Evolutionary conservation across 1,140 invertebrate genomes (phyloP), one percentile per base, ranked within the genome.

Genomic region (Triops longicaudatus): DNA sequence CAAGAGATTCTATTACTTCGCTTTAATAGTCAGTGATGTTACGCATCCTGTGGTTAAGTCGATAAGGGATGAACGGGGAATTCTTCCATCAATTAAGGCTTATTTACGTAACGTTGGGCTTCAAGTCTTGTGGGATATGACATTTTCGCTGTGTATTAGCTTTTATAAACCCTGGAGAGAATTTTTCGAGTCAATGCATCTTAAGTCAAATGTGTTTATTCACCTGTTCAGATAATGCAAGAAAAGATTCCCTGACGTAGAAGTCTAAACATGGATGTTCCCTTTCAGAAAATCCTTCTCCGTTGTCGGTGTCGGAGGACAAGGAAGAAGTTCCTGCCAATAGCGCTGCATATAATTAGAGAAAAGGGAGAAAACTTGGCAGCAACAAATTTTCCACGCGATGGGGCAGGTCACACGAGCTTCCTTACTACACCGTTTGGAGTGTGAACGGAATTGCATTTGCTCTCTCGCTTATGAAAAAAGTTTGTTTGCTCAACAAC

Each of bases 191-290:
- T 22, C 50, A 14, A n/a, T 63, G 50, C 50, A 22, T 63, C 50
- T 63, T 63, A 63, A 63, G 50, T 63, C 50, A 63, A 63, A 63
- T 17, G 50, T 63, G 50, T 63, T 63, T 63, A 14, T 17, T 63
- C 44, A n/a, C 22, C 17, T 63, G n/a, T 22, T 63, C 14, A 3
- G 50, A 3, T n/a, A 63, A 63, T 63, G 17, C 50, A 63, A 63
- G 17, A 9, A 6, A 63, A 17, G 50, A 9, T 63, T 63, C 7
- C 7, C 31, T 63, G 10, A 22, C 50, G 22, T 63, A n/a, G 17
- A 9, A 63, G 1, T 17, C 9, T 22, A 63, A 9, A 63, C 50
- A 63, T 63, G 14, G 6, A 22, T 22, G 14, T 63, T 63, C 31
- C 31, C 31, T 37, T 37, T 37, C 31, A 37, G 31, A 37, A 7